These are phyloP conservation scores for Drosophila santomea DNA, from an alignment of 1,140 invertebrate species.

Conservation along the genomic window DNA sequence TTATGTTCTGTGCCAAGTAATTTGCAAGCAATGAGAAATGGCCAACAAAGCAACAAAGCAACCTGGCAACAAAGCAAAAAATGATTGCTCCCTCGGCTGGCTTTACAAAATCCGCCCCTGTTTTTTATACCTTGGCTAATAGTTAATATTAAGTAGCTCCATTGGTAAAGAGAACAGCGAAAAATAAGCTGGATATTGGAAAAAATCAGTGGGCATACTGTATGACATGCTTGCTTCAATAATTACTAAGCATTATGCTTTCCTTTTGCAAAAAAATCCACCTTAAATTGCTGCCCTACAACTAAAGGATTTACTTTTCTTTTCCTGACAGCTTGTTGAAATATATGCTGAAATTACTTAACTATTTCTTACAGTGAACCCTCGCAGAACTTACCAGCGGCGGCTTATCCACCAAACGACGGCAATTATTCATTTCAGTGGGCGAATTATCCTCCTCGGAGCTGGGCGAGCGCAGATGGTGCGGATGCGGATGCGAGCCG, in stretches of 20 bases:
- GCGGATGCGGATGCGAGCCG: constrained; percentile 30
- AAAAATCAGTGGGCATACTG: neutral
- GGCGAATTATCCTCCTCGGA: constrained; percentile 95
- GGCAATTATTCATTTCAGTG: constrained; percentile 94
- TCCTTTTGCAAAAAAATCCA: too few species aligned
- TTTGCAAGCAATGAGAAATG: constrained; percentile 33
- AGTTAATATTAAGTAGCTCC: constrained; percentile 51
- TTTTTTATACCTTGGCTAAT: constrained; percentile 37
- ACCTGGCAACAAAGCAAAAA: constrained; percentile 49
- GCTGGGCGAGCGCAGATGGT: constrained; percentile 89
- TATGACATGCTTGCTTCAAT: neutral
- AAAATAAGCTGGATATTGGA: neutral
- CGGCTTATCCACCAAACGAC: constrained; percentile 91
- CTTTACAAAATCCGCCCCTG: neutral
- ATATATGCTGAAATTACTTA: neutral
- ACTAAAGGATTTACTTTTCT: neutral
- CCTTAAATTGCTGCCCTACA: neutral
- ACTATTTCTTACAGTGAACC: constrained; percentile 9
- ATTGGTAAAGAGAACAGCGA: neutral
- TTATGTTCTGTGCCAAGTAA: constrained; percentile 50
- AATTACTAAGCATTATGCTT: too few species aligned
- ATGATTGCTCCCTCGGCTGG: constrained; percentile 47
- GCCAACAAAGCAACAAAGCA: constrained; percentile 36
- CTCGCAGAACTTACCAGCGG: constrained; percentile 87
- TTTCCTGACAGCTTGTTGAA: neutral